Percentiles rank a stretch among this genome's conserved stretches.
Evolutionary conservation across 1,140 invertebrate species (phyloP).

Genomic region (Apis dorsata): DNA sequence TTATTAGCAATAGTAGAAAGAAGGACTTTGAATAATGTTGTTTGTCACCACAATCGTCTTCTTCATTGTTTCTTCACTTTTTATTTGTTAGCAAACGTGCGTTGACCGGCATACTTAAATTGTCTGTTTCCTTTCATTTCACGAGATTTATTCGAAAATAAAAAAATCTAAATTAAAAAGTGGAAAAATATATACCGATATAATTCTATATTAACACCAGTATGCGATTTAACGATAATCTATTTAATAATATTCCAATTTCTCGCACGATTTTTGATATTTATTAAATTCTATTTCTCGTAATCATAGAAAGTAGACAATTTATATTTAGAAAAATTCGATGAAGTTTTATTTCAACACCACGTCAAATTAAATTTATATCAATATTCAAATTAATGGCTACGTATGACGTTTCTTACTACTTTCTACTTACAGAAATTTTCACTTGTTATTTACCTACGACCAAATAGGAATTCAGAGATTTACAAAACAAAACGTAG

Average conservation of each 20-base stretch:
- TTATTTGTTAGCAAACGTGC: not conserved
- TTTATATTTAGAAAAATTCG: too few species aligned
- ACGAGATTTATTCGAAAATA: not conserved
- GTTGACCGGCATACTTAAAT: not conserved
- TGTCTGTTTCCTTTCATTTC: not conserved
- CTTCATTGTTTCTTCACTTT: not conserved
- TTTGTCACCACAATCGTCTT: not conserved
- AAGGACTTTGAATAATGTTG: conserved; percentile 8
- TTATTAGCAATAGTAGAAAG: not conserved
- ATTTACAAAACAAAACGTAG: not conserved
- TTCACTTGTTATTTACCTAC: not conserved
- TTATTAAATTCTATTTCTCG: too few species aligned
- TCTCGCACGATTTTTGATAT: too few species aligned
- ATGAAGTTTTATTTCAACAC: too few species aligned
- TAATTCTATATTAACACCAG: too few species aligned
- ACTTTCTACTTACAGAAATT: not conserved
- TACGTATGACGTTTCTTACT: too few species aligned
- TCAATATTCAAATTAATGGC: not conserved
- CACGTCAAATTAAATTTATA: not conserved
- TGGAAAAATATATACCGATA: not conserved
- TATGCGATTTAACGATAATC: too few species aligned
- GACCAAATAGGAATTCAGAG: not conserved
- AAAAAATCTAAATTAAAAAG: not conserved
- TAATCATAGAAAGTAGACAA: too few species aligned
- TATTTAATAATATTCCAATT: too few species aligned